Evolutionary conservation across 2,888 invertebrate species (phyloP).

Genomic region (Agonopterix heracliana): DNA sequence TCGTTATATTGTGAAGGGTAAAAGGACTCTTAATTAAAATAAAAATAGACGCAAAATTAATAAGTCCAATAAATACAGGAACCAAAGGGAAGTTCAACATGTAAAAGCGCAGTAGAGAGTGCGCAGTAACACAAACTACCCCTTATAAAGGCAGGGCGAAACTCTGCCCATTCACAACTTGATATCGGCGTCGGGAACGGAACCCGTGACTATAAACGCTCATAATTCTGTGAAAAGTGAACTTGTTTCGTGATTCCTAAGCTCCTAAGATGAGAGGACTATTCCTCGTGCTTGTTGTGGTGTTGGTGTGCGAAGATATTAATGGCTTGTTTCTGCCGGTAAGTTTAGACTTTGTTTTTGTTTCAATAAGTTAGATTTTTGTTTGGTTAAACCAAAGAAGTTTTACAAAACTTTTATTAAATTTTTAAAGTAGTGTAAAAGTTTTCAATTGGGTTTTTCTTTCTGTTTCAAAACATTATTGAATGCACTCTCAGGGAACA

Average conservation of each 20-base stretch:
- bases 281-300: conserved; percentile 35
- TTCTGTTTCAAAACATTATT: no score
- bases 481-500: no score
- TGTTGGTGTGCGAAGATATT: conserved; percentile 46
- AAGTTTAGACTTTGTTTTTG: conserved; percentile 24
- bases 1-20: no score
- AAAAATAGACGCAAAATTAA: no score
- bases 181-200: conserved; percentile 3
- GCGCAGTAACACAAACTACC: conserved; percentile 52
- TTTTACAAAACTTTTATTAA: no score
- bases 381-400: no score
- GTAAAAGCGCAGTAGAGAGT: conserved; percentile 53
- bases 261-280: conserved; percentile 52
- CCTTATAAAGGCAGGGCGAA: conserved; percentile 58
- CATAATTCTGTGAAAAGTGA: not conserved
- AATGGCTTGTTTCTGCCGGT: conserved; percentile 56
- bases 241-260: not conserved
- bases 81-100: not conserved
- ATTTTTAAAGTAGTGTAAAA: no score
- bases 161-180: conserved; percentile 61
- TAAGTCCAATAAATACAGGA: no score
- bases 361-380: not conserved
- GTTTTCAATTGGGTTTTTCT: no score
- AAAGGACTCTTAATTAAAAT: no score
- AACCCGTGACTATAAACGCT: conserved; percentile 5